Evolutionary conservation across 2,888 invertebrate genomes (phyloP), one percentile per base, ranked within the genome.

Genomic region (Machimus atricapillus): DNA sequence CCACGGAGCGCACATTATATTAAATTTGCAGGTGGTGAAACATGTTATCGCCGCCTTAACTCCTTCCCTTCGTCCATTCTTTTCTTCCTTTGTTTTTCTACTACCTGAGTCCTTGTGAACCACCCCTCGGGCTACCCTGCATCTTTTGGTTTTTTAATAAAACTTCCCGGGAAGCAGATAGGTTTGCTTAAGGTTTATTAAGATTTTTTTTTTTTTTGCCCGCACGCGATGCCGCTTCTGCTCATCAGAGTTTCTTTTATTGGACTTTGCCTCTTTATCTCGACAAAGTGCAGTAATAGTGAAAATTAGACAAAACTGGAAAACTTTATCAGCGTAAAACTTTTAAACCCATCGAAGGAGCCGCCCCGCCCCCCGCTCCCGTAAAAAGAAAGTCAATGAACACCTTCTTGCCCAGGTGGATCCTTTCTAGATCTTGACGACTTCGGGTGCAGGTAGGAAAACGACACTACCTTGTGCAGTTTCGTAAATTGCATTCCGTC

Each of bases 401-500:
- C 66, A 56, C 81, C 27, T 9, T 16, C 27, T 9, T 16, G 43
- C 43, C 46, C 78, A 52, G 81, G 56, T 56, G 81, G 81, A 27
- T 23, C 34, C 16, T 4, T 37, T n/a, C 31, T 27, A 19, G 27
- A 14, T 76, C 76, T 34, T 34, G 19, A 31, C 31, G 27, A 27
- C 27, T 43, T 52, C 56, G 76, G 16, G 12, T 76, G n/a, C 27
- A 37, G 56, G 56, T n/a, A 81, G 23, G 23, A 23, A 34, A 73
- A 66, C 66, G 83, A 83, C 83, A 58, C 83, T 83, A 73, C 82
- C 37, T 56, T 34, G 58, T 83, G 83, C 83, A 66, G 83, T 83
- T 83, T 34, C 73, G 40, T 73, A 83, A 83, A 83, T 86, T 87
- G 73, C 83, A 83, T 87, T 87, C 86, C 86, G 86, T 79, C 87